Base-by-base conservation (phyloP, 2,888 invertebrate species). In the Microctonus aethiopoides region DNA sequence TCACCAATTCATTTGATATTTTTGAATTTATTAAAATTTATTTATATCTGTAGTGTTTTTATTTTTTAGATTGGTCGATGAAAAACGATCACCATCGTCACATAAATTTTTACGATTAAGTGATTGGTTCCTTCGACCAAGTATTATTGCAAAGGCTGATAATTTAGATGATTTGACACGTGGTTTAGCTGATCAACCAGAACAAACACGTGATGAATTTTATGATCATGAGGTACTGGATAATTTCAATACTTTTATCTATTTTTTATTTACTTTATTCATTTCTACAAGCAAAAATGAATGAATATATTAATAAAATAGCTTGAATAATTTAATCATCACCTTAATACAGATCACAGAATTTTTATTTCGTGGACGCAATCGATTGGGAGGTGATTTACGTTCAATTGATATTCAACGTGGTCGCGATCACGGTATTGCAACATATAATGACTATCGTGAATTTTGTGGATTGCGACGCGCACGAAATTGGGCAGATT, bases 401-500 rank as follows among this genome's bases (percentile, higher is more conserved):
- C 91, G 94, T 54, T 92, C 96, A 0, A 90, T 92, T 36, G 95
- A 96, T 81, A 92, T 96, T 73, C 96, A 96, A 83, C 90, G 96
- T 74, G 94, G 94, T 75, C 90, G 96, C 61, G 96, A 96, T 85
- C 96, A 96, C 80, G 96, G 94, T 11, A 87, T 96, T 36, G 94
- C 93, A 4, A 91, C 91, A 0, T 96, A 96, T 86, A 92, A 93
- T 71, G 90, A 92, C 69, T 92, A 92, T 80, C 89, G 98, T 67
- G 91, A 91, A 10, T 92, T 92, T 74, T 95, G 95, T 80, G 93
- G 94, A 0, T 86, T 95, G 10, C 89, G 89, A 0, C 91, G 91
- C 59, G 95, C 94, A 0, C 86, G 87, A 24, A 87, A 86, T 0
- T 95, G 95, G 89, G 81, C 87, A 0, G 82, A 84, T 29, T 92